phyloP scores from a whole-genome alignment of 2,113 vertebrate genomes.

The Dasyprocta punctata region DNA sequence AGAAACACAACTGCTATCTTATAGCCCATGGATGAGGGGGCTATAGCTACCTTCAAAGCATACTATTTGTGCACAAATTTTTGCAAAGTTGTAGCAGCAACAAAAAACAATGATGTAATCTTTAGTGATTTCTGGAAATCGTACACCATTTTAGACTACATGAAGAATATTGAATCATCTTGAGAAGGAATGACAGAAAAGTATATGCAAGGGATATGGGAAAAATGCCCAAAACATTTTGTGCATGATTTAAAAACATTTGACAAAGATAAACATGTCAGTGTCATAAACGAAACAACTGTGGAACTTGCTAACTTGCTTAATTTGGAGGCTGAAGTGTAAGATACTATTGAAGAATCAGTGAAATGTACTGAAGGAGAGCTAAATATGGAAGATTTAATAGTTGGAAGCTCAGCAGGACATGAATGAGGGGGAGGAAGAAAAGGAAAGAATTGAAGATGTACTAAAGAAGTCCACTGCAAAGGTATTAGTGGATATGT shows the following conservation, averaged over 20 bases:
- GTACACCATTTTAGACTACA: not conserved
- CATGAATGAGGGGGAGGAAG: not conserved
- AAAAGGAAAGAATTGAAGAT: not conserved
- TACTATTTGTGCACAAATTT: not conserved
- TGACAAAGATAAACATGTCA: not conserved
- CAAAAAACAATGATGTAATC: not conserved
- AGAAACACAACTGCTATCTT: not conserved
- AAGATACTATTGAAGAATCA: not conserved
- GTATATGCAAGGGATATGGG: not conserved
- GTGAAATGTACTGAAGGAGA: not conserved
- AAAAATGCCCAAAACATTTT: not conserved
- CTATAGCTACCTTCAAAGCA: not conserved
- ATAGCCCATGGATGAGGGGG: not conserved
- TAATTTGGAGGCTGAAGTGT: not conserved
- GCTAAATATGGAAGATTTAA: not conserved
- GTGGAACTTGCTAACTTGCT: not conserved
- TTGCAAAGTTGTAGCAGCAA: not conserved
- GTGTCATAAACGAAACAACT: not conserved
- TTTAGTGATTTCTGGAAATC: not conserved
- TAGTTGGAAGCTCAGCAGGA: not conserved
- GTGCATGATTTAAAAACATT: not conserved
- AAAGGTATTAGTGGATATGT: not conserved
- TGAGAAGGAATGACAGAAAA: not conserved
- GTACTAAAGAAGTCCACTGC: not conserved
- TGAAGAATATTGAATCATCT: not conserved